Percentiles rank a stretch among this genome's conserved stretches.
Evolutionary conservation across 1,140 invertebrate species (phyloP).

Genomic region (Pseudomyrmex dendroicus): DNA sequence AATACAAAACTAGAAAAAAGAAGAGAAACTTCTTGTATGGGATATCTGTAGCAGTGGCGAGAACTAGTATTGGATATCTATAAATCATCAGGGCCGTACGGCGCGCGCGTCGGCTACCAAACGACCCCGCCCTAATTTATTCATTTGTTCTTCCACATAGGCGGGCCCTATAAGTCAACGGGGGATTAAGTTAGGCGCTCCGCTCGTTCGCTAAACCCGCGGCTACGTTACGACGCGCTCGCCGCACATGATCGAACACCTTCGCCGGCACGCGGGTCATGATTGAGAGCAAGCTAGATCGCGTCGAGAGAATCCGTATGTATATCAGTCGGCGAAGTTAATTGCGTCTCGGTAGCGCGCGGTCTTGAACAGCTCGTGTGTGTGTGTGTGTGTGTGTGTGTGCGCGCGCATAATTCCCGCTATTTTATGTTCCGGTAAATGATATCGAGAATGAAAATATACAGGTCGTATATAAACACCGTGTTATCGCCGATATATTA

Average conservation of each 20-base stretch:
- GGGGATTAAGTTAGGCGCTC: conserved; percentile 74
- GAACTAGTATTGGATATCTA: conserved; percentile 74
- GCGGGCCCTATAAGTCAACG: conserved; percentile 77
- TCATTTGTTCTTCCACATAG: conserved; percentile 80
- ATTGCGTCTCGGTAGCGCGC: conserved; percentile 49
- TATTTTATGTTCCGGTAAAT: background rate
- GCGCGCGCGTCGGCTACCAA: conserved; percentile 74
- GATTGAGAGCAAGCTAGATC: conserved; percentile 56
- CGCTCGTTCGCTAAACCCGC: conserved; percentile 35
- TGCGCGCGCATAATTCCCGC: background rate
- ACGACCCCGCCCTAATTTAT: conserved; percentile 80
- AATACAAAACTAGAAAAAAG: background rate
- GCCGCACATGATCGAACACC: conserved; percentile 13
- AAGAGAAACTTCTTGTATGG: conserved; percentile 54
- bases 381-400: background rate
- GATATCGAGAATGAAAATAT: background rate
- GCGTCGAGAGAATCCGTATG: background rate
- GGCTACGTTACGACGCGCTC: conserved; percentile 26
- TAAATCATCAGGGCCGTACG: conserved; percentile 77
- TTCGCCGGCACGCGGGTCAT: conserved; percentile 35
- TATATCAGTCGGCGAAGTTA: conserved; percentile 44
- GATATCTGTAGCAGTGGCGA: conserved; percentile 38
- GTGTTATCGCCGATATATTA: background rate
- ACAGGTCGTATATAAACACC: background rate
- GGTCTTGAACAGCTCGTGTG: background rate